These are phyloP conservation scores for Mythimna impura DNA, from an alignment of 2,888 invertebrate genomes.

Conservation along the genomic window DNA sequence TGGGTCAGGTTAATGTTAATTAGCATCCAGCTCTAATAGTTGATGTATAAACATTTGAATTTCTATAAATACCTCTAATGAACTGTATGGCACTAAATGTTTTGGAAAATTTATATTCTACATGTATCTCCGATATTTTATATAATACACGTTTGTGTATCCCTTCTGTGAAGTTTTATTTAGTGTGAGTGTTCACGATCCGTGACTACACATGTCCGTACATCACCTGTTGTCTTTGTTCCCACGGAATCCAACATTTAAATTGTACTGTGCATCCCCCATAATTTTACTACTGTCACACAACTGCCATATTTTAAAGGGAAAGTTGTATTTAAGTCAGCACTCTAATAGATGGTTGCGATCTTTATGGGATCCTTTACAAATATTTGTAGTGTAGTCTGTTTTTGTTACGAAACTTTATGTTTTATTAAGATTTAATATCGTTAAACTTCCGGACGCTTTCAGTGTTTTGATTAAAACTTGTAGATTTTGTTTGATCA, in stretches of 20 bases:
- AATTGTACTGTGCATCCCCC: conserved; percentile 55
- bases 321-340: conserved; percentile 55
- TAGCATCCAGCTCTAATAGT: neutral
- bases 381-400: conserved; percentile 38
- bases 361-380: conserved; percentile 32
- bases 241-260: conserved; percentile 76
- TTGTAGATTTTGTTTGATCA: neutral
- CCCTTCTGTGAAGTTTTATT: conserved; percentile 31
- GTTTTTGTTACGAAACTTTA: conserved; percentile 24
- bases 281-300: conserved; percentile 53
- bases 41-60: neutral
- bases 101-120: neutral
- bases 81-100: neutral
- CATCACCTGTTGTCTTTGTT: conserved; percentile 86
- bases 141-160: conserved; percentile 8
- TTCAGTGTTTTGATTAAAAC: neutral
- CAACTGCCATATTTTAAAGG: conserved; percentile 59
- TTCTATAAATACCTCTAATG: neutral
- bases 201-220: conserved; percentile 84
- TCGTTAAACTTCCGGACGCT: neutral
- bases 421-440: neutral
- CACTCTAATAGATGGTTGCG: conserved; percentile 34
- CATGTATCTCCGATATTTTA: neutral
- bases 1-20: conserved; percentile 18
- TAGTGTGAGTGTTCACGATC: conserved; percentile 67